Base-by-base conservation (phyloP, 2,888 invertebrate genomes). In the Ecdyonurus torrentis region DNA sequence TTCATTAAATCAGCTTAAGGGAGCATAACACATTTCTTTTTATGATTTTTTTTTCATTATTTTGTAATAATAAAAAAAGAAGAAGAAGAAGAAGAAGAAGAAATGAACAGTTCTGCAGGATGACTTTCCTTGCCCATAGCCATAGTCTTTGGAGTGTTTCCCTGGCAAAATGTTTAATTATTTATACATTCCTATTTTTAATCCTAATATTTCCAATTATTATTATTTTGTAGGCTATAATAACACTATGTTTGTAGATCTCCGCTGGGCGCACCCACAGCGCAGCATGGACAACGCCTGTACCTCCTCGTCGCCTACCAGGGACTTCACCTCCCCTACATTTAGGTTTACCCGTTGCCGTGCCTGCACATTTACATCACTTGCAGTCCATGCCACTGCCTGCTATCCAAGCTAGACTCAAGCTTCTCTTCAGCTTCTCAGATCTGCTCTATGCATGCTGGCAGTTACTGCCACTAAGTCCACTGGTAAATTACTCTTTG, bases 221-320 rank as follows among this genome's bases (percentile, higher is more conserved):
- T 61, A 25, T 59, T 1, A 3, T 23, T 19, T 23, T 58, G n/a
- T 15, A 53, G 19, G 53, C 7, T n/a, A n/a, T n/a, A n/a, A n/a
- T n/a, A n/a, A n/a, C n/a, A n/a, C 1, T 53, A 58, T 37, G 19
- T 23, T 62, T 10, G 22, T 68, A 79, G 78, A 80, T 84, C 60
- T 81, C 82, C 1, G 81, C 83, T 2, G 83, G 84, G 2, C 72
- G 82, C 63, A 81, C 81, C 15, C 84, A 84, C 70, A 80, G 81
- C 68, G 80, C 81, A 1, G 83, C 83, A 1, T 84, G 83, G 83
- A 81, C 82, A 1, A 78, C 81, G 1, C 75, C 78, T 0, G 74
- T 81, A 5, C 74, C 80, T 53, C 79, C 78, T 0, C 72, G 74
- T 25, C 71, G 79, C 60, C 70, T 74, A 3, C 78, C 80, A n/a